Base-by-base conservation (phyloP, 1,140 invertebrate genomes). In the Pseudomyrmex dendroicus region DNA sequence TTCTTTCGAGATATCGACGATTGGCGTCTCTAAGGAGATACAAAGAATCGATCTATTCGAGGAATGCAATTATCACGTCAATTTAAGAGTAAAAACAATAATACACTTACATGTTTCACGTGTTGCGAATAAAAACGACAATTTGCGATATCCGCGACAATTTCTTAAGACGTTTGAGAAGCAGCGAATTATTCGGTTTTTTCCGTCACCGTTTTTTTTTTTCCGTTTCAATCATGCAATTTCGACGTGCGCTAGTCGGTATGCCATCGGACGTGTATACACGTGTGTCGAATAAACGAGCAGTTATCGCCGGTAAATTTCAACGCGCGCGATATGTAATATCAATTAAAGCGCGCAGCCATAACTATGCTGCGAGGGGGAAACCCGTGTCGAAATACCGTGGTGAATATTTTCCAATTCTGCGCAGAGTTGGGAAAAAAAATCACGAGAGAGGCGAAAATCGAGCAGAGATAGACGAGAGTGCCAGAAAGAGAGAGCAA, bases 331-430 rank as follows among this genome's bases (percentile, higher is more conserved):
- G 82, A 80, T 56, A 83, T 87, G 86, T 87, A 87, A 87, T 88
- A 88, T 87, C 86, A 87, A 88, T 88, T 88, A 88, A 87, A 88
- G 77, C 76, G 82, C 68, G 85, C 86, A 84, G 83, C 86, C 82
- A 87, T 87, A 87, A 87, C 86, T 87, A 87, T 85, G 77, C 86
- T 63, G 66, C 72, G 63, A 66, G 72, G 63, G 57, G 59, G 63
- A 78, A 87, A 74, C 84, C 73, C 83, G 86, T 76, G 86, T 84
- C 78, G 68, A 74, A 74, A 74, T 82, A 64, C 78, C 78, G 50
- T 74, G 59, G 54, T 77, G 86, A 88, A 87, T 87, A 88, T 87
- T 88, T 87, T 82, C 86, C 86, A 87, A 84, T 88, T 78, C 76
- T 57, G 73, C 12, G 86, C 68, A 86, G 78, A 88, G 84, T 85